These are phyloP conservation scores for Alloscopus bannaensis DNA, from an alignment of 2,888 invertebrate species.

Conservation along the genomic window DNA sequence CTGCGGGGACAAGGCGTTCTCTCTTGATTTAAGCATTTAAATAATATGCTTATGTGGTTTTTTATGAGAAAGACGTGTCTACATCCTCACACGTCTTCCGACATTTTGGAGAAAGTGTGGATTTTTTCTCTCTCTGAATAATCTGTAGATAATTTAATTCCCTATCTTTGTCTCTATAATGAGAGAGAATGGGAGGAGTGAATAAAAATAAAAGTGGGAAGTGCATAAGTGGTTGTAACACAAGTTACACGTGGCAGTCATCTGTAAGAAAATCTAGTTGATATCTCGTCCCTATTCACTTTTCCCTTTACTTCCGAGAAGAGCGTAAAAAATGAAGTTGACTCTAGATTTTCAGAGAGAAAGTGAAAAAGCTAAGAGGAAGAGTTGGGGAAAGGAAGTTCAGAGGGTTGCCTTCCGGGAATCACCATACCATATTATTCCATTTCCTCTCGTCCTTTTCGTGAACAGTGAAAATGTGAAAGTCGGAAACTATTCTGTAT, in stretches of 20 bases:
- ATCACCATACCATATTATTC: slow-evolving; percentile 53
- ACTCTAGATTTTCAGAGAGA: slow-evolving; percentile 20
- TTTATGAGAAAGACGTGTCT: slow-evolving; percentile 15
- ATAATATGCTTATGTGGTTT: slow-evolving; percentile 46
- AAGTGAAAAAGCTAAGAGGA: slow-evolving; percentile 17
- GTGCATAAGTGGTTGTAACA: slow-evolving; percentile 17
- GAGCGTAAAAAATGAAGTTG: slow-evolving; percentile 36
- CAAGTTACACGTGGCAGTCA: not conserved
- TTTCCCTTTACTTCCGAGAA: too few species aligned
- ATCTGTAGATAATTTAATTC: slow-evolving; percentile 47
- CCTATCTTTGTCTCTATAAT: slow-evolving; percentile 31
- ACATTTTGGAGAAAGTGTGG: not conserved
- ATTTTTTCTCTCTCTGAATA: not conserved
- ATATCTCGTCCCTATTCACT: not conserved
- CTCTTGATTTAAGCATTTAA: slow-evolving; percentile 16
- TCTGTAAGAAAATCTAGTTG: not conserved
- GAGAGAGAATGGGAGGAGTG: slow-evolving; percentile 16
- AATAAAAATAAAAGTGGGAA: not conserved
- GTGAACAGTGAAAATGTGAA: not conserved
- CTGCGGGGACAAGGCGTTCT: too few species aligned
- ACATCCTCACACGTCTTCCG: not conserved
- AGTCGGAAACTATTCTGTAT: not conserved
- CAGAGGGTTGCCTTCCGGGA: slow-evolving; percentile 58
- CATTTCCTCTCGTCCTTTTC: slow-evolving; percentile 40
- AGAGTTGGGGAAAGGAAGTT: slow-evolving; percentile 43